Base-by-base conservation (phyloP, 2,888 invertebrate species). In the Nomada fabriciana region DNA sequence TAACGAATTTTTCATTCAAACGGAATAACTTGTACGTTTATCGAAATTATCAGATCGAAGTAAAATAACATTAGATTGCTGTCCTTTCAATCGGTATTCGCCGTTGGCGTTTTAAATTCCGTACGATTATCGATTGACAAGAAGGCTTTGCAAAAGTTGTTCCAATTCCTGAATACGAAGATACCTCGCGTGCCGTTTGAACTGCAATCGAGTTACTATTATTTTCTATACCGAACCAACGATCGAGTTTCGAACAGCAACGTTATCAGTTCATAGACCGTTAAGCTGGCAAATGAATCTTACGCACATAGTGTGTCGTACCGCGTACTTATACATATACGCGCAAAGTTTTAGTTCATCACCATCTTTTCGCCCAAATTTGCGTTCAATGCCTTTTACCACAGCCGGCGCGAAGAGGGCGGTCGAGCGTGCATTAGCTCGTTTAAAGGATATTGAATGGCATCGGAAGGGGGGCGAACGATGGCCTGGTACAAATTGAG, bases 341-440 rank as follows among this genome's bases (percentile, higher is more conserved):
- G 15, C 43, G 4, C 13, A 18, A 15, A 61, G 65, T 61, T 68
- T 65, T 50, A 53, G 65, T 60, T 73, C 59, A 43, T 80, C 71
- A 18, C 61, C 55, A 53, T 52, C 65, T 65, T 61, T 55, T n/a
- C 55, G 52, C 67, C 55, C 72, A 80, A 80, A 80, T 72, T 80
- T 72, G 18, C 68, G 63, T 61, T 63, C 68, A 72, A 80, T 42
- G 80, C 72, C 80, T 72, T 57, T 36, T 13, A 18, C 42, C 25
- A 20, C 25, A 50, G 36, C 78, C 55, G 18, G 2, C 15, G 25
- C 50, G 68, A 20, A 68, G 55, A 9, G 42, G 2, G 43, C 23
- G 2, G 1, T 11, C 11, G 20, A 29, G 42, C 36, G 13, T 15
- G 43, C 55, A 67, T 67, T 29, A 67, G 18, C 47, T 71, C 25